Percentiles rank a stretch among this genome's conserved stretches.
Conservation (phyloP, 2,888 invertebrate species). For the Brachypalpus laphriformis region DNA sequence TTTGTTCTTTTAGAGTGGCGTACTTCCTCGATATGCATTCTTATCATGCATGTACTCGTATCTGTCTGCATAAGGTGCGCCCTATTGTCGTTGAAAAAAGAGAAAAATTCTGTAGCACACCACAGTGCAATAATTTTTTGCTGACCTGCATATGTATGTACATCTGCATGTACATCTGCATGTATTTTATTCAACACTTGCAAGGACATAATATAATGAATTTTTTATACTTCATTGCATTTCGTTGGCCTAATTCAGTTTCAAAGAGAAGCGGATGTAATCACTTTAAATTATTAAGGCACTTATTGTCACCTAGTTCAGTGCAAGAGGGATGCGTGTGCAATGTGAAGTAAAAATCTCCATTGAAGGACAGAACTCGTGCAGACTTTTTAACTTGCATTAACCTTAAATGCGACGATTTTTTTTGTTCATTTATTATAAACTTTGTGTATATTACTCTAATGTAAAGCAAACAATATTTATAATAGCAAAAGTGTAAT, state of each 20-base stretch:
- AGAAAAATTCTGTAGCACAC: slow-evolving; percentile 1
- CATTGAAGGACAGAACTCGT: background rate
- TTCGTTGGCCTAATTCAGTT: slow-evolving; percentile 11
- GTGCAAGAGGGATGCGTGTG: background rate
- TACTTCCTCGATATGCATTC: slow-evolving; percentile 58
- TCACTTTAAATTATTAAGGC: background rate
- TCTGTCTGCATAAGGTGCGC: slow-evolving; percentile 22
- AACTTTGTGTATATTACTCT: no score
- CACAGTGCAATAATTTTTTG: no score
- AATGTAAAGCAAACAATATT: no score
- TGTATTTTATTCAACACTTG: slow-evolving; percentile 3
- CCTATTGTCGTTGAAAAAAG: slow-evolving; percentile 3
- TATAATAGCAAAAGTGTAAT: no score
- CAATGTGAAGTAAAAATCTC: background rate
- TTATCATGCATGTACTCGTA: slow-evolving; percentile 11
- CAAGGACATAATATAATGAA: slow-evolving; percentile 24
- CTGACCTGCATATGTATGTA: background rate
- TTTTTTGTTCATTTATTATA: no score
- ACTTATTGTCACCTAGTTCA: slow-evolving; percentile 1
- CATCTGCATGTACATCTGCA: background rate
- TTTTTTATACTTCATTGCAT: slow-evolving; percentile 25
- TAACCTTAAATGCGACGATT: background rate
- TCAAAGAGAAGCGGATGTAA: background rate
- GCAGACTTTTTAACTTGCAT: no score
- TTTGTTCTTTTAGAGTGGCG: slow-evolving; percentile 48